Base-by-base conservation (phyloP, 2,113 vertebrate species). In the Atrichornis clamosus region DNA sequence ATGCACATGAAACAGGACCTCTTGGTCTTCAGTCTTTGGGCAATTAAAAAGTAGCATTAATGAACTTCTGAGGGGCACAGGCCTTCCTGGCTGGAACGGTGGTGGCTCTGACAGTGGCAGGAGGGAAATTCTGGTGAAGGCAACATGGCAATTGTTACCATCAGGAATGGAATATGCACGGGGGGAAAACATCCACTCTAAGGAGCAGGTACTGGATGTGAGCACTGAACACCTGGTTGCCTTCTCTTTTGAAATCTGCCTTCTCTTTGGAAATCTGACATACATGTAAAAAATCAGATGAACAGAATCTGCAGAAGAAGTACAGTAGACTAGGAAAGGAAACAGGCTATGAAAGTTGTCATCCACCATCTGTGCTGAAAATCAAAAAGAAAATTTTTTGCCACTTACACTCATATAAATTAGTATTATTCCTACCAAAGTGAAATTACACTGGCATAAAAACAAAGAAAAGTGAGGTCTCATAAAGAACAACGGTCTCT, bases 401-500 rank as follows among this genome's bases (percentile, higher is more conserved):
- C 32, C 10, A 41, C 44, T 89, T 81, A 47, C 10, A 41, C 44
- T 89, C 77, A 47, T 11, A 81, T 49, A 91, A 90, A 75, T 93
- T 67, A 86, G 30, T 65, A 60, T 86, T 84, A 92, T 92, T 90
- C 67, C 52, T 68, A 87, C 44, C 28, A n/a, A 78, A 86, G 44
- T 74, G 69, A 64, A 89, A 64, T 72, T 84, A 78, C 41, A 30
- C 59, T 87, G 87, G 84, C 93, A 87, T 52, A 76, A 74, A 60
- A 73, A 94, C 80, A 92, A 95, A 87, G 91, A 30, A 80, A 92
- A 95, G 68, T 13, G 52, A 60, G 22, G 35, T 82, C 77, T 95
- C 44, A 68, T 87, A 87, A 90, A 94, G 60, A 94, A 82, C 72
- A 94, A 55, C 1, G 0, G 73, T 63, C 33, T 77, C 52, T 90